Evolutionary conservation across 2,888 invertebrate genomes (phyloP).

Genomic region (Matsumyia berberina): DNA sequence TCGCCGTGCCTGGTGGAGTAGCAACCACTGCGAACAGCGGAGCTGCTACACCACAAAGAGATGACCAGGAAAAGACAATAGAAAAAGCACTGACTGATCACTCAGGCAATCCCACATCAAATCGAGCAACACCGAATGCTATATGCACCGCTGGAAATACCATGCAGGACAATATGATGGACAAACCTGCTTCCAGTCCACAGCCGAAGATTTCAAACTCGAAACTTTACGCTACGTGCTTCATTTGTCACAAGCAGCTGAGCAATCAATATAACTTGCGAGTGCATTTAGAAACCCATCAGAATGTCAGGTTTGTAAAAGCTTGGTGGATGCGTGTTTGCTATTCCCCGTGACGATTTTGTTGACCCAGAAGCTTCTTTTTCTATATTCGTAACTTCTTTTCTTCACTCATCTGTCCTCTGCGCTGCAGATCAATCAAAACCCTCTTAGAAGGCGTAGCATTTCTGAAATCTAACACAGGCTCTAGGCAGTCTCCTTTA

Average conservation of each 20-base stretch:
- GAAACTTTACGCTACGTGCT: constrained; percentile 90
- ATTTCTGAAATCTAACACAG: too few species aligned
- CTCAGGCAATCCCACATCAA: constrained; percentile 74
- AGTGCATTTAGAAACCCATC: constrained; percentile 96
- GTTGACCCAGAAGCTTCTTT: background rate
- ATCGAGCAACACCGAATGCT: constrained; percentile 70
- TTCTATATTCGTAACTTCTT: constrained; percentile 8
- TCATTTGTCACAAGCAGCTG: constrained; percentile 93
- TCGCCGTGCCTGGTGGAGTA: constrained; percentile 36
- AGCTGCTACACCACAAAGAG: constrained; percentile 31
- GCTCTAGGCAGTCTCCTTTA: too few species aligned
- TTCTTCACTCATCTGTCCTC: too few species aligned
- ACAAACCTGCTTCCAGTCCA: constrained; percentile 78
- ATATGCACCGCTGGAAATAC: constrained; percentile 12
- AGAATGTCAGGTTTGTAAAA: constrained; percentile 87
- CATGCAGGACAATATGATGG: constrained; percentile 56
- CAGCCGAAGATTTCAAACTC: constrained; percentile 83
- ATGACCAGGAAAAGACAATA: constrained; percentile 40
- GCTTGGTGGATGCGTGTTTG: background rate
- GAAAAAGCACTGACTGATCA: constrained; percentile 45
- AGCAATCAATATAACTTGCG: constrained; percentile 96
- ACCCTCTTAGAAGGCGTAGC: too few species aligned
- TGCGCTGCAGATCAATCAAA: too few species aligned
- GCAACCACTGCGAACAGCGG: constrained; percentile 67
- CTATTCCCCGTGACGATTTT: too few species aligned